A percentile compares a stretch with the other conserved stretches of the same genome.
These are phyloP conservation scores for Onchidella celtica DNA, from an alignment of 2,888 invertebrate species.

Conservation along the genomic window DNA sequence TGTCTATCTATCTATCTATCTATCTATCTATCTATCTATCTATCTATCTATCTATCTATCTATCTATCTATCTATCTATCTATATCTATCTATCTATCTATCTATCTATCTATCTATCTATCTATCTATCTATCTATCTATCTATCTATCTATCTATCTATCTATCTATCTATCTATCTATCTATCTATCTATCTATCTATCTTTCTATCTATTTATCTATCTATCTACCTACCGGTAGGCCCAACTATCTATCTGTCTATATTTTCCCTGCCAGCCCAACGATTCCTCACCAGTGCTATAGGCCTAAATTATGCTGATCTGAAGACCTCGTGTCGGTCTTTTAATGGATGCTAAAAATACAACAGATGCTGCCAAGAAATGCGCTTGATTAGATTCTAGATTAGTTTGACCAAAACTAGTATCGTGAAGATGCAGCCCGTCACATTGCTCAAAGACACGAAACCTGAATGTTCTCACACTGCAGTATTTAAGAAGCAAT, in stretches of 20 bases:
- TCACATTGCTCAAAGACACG: too few relatives aligned
- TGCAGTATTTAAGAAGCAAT: too few relatives aligned
- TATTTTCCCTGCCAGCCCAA: not conserved
- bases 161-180: not conserved
- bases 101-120: not conserved
- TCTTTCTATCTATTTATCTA: not conserved
- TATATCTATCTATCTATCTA: not conserved
- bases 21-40: not conserved
- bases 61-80: not conserved
- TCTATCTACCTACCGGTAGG: not conserved
- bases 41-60: not conserved
- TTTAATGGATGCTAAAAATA: too few relatives aligned
- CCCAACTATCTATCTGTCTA: not conserved
- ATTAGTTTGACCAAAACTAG: too few relatives aligned
- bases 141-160: not conserved
- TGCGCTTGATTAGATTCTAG: too few relatives aligned
- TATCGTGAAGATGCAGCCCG: too few relatives aligned
- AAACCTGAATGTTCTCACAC: too few relatives aligned
- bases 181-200: not conserved
- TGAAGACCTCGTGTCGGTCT: too few relatives aligned
- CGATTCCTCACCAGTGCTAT: too few relatives aligned
- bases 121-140: not conserved
- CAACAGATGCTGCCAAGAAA: too few relatives aligned
- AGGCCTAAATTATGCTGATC: too few relatives aligned
- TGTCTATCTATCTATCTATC: not conserved